Base-by-base conservation (phyloP, 2,888 invertebrate genomes). In the Napeogenes inachia region DNA sequence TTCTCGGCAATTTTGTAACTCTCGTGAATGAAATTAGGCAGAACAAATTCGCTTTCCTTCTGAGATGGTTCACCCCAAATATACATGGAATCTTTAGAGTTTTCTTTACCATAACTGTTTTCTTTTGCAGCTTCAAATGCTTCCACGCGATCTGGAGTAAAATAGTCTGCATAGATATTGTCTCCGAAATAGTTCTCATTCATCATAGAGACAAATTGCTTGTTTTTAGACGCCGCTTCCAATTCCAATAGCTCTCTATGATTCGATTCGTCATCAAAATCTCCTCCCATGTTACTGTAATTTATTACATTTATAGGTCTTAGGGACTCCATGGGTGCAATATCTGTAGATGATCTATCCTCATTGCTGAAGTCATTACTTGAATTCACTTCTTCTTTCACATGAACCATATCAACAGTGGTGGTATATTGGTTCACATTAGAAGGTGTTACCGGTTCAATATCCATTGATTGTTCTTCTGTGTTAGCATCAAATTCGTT, bases 131-230 rank as follows among this genome's bases (percentile, higher is more conserved):
- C 78, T 56, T 84, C 84, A 67, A 88, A 89, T 0, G 82, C 73
- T 67, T 88, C 89, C 13, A 84, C 88, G 12, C 88, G 74, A 54
- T 90, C 89, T 0, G 89, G 81, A 0, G 89, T 86, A 61, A 89
- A 90, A 67, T 90, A 90, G 65, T 89, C 90, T 2, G 87, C 87
- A 67, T 91, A 91, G 54, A 89, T 86, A 66, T 89, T 89, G 68
- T 91, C 89, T 0, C 90, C 89, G 60, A 90, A 89, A 66, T 91
- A 91, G 66, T 89, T 89, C 50, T 90, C 90, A 67, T 83, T 89
- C 79, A 90, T 90, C 85, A 91, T 87, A 62, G 73, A 88, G 4
- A 87, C 90, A 69, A 89, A 88, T 66, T 89, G 89, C 63, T 89
- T 90, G 67, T 80, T 89, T 69, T 89, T 89, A 0, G 85, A 82